Percentiles rank a stretch among this genome's conserved stretches.
Conservation (phyloP, 2,888 invertebrate genomes). For the Congeria kusceri region DNA sequence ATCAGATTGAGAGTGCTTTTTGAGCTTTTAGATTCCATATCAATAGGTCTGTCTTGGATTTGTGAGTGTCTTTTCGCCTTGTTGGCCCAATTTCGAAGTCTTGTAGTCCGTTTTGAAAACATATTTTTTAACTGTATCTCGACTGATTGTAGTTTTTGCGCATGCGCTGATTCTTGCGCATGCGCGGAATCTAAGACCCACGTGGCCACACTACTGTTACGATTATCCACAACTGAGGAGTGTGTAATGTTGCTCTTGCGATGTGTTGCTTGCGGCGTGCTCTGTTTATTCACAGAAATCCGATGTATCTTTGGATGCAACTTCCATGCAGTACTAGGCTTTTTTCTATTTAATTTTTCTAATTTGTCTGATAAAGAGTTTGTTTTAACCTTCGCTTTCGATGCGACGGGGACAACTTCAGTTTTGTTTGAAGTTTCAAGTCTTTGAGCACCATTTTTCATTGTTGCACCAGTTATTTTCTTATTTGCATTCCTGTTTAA, state of each 20-base stretch:
- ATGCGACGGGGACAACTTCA: background rate
- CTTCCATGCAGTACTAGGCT: slow-evolving; percentile 13
- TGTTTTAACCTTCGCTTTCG: background rate
- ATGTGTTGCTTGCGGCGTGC: too few species aligned
- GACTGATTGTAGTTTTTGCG: background rate
- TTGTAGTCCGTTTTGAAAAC: background rate
- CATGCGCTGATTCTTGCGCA: background rate
- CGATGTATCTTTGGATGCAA: slow-evolving; percentile 46
- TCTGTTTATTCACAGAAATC: slow-evolving; percentile 9
- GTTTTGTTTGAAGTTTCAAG: background rate
- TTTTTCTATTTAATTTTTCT: background rate
- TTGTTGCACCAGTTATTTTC: background rate
- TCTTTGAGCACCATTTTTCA: background rate
- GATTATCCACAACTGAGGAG: background rate
- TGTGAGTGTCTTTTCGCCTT: background rate
- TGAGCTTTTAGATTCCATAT: slow-evolving; percentile 2
- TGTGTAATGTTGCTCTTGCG: too few species aligned
- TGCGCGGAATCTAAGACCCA: slow-evolving; percentile 36
- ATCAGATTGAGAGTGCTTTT: slow-evolving; percentile 20
- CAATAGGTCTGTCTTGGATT: background rate
- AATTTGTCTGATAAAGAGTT: background rate
- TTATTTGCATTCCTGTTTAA: slow-evolving; percentile 5
- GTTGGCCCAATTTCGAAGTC: background rate
- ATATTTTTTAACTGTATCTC: background rate
- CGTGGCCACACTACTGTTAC: slow-evolving; percentile 14